Evolutionary conservation across 2,113 vertebrate species (phyloP), one percentile per base, ranked within the genome.

Genomic region (Mormoops blainvillei): DNA sequence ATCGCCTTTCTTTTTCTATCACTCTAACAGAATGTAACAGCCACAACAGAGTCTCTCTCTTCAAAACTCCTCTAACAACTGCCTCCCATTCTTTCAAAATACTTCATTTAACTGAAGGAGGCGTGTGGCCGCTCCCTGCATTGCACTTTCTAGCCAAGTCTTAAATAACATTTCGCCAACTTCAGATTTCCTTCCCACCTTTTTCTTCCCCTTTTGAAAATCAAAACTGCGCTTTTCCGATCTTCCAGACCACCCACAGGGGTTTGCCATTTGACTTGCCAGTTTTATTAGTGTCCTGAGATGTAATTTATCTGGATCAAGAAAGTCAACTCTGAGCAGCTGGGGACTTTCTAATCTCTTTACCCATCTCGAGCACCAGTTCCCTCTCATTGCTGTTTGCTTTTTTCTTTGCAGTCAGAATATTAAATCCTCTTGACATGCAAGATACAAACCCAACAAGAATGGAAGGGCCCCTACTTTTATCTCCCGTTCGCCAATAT

Each of bases 221-320:
- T 41, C 41, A 70, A 83, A 91, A 80, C 54, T 76, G 15, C 2
- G 9, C 28, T 56, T 92, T 83, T 43, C 78, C 28, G 78, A 26
- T 77, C 28, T 85, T 96, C 20, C 85, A 63, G 45, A 83, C 31
- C 15, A 92, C 45, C n/a, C 77, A 88, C 5, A 28, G 28, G 83
- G 43, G 7, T 78, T 94, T 93, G 38, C 38, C 54, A 33, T 87
- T 94, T 94, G 91, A 38, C 68, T 94, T 94, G 26, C 31, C 28
- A 43, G 31, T 85, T 97, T 94, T 87, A 89, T 97, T 89, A 77
- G 77, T 78, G 41, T 52, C 73, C 85, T 41, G 19, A 95, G 43
- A 96, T 96, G 54, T 94, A 43, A 94, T 97, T 96, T 82, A 78
- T 88, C 88, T 94, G 82, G 50, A 91, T 94, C 65, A 83, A 76